Evolutionary conservation across 2,888 invertebrate genomes (phyloP), one percentile per base, ranked within the genome.

Genomic region (Euzetes globulus): DNA sequence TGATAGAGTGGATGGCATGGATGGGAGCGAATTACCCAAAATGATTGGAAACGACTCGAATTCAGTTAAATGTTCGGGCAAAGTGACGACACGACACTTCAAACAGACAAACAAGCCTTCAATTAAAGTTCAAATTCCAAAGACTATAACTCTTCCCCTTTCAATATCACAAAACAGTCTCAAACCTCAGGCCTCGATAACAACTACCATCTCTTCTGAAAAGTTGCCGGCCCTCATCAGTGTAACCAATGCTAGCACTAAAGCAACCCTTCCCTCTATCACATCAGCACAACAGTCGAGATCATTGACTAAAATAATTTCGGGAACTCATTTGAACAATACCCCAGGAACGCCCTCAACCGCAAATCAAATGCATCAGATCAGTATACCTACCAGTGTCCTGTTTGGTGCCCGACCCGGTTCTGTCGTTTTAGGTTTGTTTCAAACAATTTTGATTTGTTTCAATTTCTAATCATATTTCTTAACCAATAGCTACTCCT

Each of bases 381-480:
- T 72, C 1, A 72, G 55, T 55, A 72, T 72, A 9, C 72, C 72
- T 11, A 55, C 52, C 3, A 55, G 33, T 29, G 29, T 72, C 7
- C n/a, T 72, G 17, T 25, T 72, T 9, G 72, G 72, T 4, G 27
- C 55, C 15, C 72, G 72, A 37, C 55, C 72, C 47, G 72, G 29
- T 17, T 52, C 72, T 17, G 72, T 72, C 9, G 58, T 72, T 19
- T 58, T 72, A 72, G 72, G 72, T 71, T 47, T 47, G 45, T 19
- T 27, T 9, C 17, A 11, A n/a, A n/a, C n/a, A n/a, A 29, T 41
- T 68, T 4, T 68, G 11, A 13, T 47, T 22, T 17, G 11, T 70
- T 70, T 47, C 11, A 70, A 37, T 9, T n/a, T 70, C 33, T 41
- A 37, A 45, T 19, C 33, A 17, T 45, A n/a, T 33, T 7, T 70